phyloP scores from a whole-genome alignment of 1,140 invertebrate genomes.

The Colletes gigas region DNA sequence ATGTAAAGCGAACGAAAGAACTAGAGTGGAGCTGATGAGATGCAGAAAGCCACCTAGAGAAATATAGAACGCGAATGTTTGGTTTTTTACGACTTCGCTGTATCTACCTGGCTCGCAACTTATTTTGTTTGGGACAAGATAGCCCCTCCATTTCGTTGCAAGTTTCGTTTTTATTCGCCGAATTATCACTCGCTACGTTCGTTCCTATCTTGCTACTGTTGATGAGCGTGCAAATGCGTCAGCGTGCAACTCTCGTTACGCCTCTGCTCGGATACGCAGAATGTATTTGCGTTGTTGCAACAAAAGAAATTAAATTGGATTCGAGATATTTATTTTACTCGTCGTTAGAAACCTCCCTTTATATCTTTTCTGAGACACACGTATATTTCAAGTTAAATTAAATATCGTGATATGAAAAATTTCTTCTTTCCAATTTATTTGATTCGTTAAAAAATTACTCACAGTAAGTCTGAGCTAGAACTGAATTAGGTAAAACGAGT shows the following conservation, averaged over 20 bases:
- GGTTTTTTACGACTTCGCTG: constrained; percentile 9
- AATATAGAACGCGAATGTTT: not conserved
- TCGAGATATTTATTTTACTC: too few species aligned
- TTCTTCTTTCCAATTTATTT: too few species aligned
- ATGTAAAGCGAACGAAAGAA: not conserved
- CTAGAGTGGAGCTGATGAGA: constrained; percentile 27
- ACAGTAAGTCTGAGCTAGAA: too few species aligned
- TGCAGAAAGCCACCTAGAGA: not conserved
- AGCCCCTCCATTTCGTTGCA: not conserved
- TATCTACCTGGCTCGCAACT: not conserved
- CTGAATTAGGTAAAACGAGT: too few species aligned
- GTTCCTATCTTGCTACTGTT: not conserved
- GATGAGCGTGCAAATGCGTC: not conserved
- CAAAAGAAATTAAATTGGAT: not conserved
- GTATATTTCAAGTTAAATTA: too few species aligned
- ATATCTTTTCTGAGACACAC: too few species aligned
- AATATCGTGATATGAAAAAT: too few species aligned
- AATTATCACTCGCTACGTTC: not conserved
- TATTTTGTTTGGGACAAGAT: constrained; percentile 29
- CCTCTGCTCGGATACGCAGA: not conserved
- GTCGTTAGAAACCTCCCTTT: too few species aligned
- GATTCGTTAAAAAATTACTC: too few species aligned
- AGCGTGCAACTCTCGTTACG: not conserved
- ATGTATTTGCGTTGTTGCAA: not conserved
- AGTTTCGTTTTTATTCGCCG: not conserved